A percentile compares a stretch with the other conserved stretches of the same genome.
Conservation (phyloP, 2,888 invertebrate species). For the Cylloceria caligata region DNA sequence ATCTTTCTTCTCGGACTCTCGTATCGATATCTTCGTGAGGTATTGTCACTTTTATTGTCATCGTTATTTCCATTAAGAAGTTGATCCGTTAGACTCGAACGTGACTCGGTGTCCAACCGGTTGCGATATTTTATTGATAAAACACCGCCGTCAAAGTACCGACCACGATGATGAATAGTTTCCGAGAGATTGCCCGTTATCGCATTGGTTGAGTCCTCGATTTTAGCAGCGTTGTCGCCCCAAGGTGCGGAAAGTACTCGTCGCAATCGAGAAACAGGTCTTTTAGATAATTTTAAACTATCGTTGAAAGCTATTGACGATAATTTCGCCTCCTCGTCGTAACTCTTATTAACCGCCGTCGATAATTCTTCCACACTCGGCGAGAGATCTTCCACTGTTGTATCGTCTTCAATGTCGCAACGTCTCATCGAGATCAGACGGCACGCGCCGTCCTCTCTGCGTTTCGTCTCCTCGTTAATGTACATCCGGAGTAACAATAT, state of each 20-base stretch:
- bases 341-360: neutral
- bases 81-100: constrained; percentile 28
- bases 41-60: no score
- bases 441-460: constrained; percentile 80
- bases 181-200: constrained; percentile 60
- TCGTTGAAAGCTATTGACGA: constrained; percentile 45
- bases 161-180: constrained; percentile 16
- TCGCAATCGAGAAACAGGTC: constrained; percentile 24
- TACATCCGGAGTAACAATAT: constrained; percentile 78
- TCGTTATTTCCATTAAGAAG: no score
- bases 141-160: constrained; percentile 61
- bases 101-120: constrained; percentile 32
- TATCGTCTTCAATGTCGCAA: constrained; percentile 68
- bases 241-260: constrained; percentile 58
- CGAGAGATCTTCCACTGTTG: neutral
- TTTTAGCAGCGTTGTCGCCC: constrained; percentile 27
- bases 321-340: constrained; percentile 8
- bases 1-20: constrained; percentile 20
- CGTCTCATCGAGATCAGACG: constrained; percentile 81
- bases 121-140: constrained; percentile 64
- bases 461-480: constrained; percentile 79
- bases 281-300: constrained; percentile 23
- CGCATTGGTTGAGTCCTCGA: constrained; percentile 61
- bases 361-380: constrained; percentile 1
- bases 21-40: neutral